These are phyloP conservation scores for Chelon labrosus DNA, from an alignment of 2,797 vertebrate genomes.

Conservation along the genomic window DNA sequence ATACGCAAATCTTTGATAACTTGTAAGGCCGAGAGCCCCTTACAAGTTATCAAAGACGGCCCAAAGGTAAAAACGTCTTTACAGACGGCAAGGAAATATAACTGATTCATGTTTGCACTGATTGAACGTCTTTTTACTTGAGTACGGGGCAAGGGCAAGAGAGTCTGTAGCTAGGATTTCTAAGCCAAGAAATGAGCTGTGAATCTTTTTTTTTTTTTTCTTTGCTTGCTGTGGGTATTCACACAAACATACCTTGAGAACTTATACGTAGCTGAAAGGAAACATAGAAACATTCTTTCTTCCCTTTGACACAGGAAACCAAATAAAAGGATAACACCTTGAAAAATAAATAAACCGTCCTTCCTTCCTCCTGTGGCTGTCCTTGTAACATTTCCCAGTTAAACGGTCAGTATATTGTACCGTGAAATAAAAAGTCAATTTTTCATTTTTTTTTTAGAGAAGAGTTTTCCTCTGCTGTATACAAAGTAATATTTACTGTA, in stretches of 20 bases:
- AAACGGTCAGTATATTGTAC: conserved; percentile 33
- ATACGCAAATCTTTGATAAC: conserved; percentile 61
- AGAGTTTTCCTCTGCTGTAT: conserved; percentile 32
- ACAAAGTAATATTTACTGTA: conserved; percentile 39
- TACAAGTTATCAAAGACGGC: conserved; percentile 59
- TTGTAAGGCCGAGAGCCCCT: conserved; percentile 51
- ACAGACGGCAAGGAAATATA: conserved; percentile 56
- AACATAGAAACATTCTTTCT: conserved; percentile 46
- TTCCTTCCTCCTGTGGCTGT: conserved; percentile 4
- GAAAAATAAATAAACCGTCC: conserved; percentile 28
- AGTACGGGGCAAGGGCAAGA: conserved; percentile 33
- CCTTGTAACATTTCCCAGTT: conserved; percentile 39
- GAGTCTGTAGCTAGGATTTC: conserved; percentile 30
- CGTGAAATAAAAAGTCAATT: conserved; percentile 32
- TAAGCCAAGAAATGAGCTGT: conserved; percentile 34
- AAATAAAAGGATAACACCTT: conserved; percentile 49
- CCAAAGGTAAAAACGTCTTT: conserved; percentile 63
- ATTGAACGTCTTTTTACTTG: conserved; percentile 53
- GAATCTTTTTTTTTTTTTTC: conserved; percentile 17
- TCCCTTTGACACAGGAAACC: conserved; percentile 32
- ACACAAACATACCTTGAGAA: conserved; percentile 31
- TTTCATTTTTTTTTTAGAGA: conserved; percentile 6
- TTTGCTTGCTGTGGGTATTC: conserved; percentile 16
- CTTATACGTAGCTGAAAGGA: conserved; percentile 46
- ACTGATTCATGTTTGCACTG: conserved; percentile 58